Evolutionary conservation across 2,888 invertebrate species (phyloP).

Genomic region (Bedellia somnulentella): DNA sequence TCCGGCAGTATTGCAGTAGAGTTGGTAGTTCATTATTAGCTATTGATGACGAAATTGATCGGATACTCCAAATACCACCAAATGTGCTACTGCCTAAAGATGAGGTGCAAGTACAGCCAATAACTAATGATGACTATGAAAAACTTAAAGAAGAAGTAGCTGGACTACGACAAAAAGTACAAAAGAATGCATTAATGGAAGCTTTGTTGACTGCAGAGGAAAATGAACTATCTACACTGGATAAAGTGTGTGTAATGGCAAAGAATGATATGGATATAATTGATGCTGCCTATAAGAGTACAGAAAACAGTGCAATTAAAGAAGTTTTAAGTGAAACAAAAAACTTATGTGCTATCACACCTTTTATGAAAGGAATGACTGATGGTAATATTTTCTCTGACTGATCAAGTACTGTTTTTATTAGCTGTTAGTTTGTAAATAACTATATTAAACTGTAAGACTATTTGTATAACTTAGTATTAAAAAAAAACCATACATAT

Average conservation of each 20-base stretch:
- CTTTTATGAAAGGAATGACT: conserved; percentile 21
- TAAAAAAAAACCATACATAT: no score
- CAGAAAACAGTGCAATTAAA: conserved; percentile 21
- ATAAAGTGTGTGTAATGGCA: conserved; percentile 36
- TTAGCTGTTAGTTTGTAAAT: no score
- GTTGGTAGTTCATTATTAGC: conserved; percentile 30
- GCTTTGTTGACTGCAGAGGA: conserved; percentile 35
- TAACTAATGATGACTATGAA: conserved; percentile 31
- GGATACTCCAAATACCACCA: conserved; percentile 30
- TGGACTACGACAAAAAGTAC: conserved; percentile 27
- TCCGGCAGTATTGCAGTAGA: conserved; percentile 34
- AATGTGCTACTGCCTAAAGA: conserved; percentile 41
- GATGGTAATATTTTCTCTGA: conserved; percentile 3
- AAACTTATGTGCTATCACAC: conserved; percentile 31
- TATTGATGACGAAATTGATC: conserved; percentile 41
- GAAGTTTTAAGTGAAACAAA: conserved; percentile 24
- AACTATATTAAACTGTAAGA: no score
- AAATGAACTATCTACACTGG: conserved; percentile 32
- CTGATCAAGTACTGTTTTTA: no score
- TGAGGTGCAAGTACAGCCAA: conserved; percentile 32
- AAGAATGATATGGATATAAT: conserved; percentile 41
- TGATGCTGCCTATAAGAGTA: conserved; percentile 27
- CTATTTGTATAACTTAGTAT: no score
- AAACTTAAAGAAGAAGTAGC: conserved; percentile 34
- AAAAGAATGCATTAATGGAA: conserved; percentile 41